phyloP scores from a whole-genome alignment of 2,113 vertebrate genomes.

The Sterrhoptilus dennistouni region DNA sequence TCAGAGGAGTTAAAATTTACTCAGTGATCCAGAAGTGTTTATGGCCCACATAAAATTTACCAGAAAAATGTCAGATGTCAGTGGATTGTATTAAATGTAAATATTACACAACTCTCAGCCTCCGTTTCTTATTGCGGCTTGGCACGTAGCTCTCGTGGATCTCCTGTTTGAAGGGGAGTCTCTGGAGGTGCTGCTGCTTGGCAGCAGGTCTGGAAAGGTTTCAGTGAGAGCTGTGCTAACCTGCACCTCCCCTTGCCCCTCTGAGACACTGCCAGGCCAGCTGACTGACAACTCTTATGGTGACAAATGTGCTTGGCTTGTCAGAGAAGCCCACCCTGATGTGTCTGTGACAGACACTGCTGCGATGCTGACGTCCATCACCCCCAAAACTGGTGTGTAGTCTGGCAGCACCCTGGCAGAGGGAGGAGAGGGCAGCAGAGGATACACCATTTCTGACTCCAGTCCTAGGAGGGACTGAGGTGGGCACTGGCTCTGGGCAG shows the following conservation, averaged over 20 bases:
- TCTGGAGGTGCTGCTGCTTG: conserved; percentile 25
- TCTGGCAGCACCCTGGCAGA: not conserved
- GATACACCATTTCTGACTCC: not conserved
- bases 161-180: conserved; percentile 34
- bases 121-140: conserved; percentile 13
- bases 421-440: not conserved
- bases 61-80: conserved; percentile 68
- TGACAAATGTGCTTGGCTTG: fast-evolving
- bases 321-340: not conserved
- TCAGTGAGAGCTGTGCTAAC: not conserved
- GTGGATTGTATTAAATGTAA: conserved; percentile 68
- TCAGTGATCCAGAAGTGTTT: conserved; percentile 53
- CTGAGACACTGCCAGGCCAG: fast-evolving
- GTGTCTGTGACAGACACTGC: not conserved
- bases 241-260: fast-evolving
- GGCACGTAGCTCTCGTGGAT: not conserved
- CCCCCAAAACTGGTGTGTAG: not conserved
- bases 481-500: not conserved
- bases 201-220: not conserved
- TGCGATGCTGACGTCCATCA: fast-evolving
- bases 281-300: fast-evolving
- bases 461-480: not conserved
- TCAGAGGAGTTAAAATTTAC: conserved; percentile 64
- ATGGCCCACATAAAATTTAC: conserved; percentile 58
- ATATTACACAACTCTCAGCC: conserved; percentile 24